Evolutionary conservation across 2,797 vertebrate species (phyloP), one percentile per base, ranked within the genome.

Genomic region (Myotis planiceps): DNA sequence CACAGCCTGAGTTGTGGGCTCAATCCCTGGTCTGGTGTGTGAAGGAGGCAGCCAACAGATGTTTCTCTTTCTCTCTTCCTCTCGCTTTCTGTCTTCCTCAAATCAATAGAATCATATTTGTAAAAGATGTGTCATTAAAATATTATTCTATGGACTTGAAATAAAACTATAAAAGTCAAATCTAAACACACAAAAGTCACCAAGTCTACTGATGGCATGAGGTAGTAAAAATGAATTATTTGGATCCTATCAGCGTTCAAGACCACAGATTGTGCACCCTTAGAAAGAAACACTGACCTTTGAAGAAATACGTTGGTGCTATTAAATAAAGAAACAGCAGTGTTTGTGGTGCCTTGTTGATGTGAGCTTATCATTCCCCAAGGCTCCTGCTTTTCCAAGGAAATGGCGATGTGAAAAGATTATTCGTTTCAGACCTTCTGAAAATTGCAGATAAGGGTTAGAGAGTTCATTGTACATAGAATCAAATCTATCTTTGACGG

Each of bases 181-280:
- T 96, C 90, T 84, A 96, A 97, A 95, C 90, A 34, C 51, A 94
- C 6, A 68, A 81, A 98, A 97, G 51, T 78, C 37, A 96, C 88
- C 53, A 91, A 53, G 53, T 34, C 71, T 32, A 37, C 25, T 90
- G 84, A 91, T 97, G 90, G 63, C 88, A 93, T 63, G 83, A 68
- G 21, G 14, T 13, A 69, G 58, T 23, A 85, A 96, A 96, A 69
- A 4, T 4, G 42, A 72, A 55, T 9, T 47, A 13, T 25, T 25
- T 42, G 9, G 9, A 86, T 66, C 37, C 39, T 82, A 63, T 94
- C 79, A 95, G 68, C 63, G 91, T 72, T 95, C 82, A 92, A 37
- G 12, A 72, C 25, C 91, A 27, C 45, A 7, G 27, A 14, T 74
- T 39, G 45, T 53, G 1, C 2, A 39, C 58, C n/a, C 9, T 63